A percentile compares a stretch with the other conserved stretches of the same genome.
phyloP scores from a whole-genome alignment of 2,797 vertebrate species.

The Dallia pectoralis region DNA sequence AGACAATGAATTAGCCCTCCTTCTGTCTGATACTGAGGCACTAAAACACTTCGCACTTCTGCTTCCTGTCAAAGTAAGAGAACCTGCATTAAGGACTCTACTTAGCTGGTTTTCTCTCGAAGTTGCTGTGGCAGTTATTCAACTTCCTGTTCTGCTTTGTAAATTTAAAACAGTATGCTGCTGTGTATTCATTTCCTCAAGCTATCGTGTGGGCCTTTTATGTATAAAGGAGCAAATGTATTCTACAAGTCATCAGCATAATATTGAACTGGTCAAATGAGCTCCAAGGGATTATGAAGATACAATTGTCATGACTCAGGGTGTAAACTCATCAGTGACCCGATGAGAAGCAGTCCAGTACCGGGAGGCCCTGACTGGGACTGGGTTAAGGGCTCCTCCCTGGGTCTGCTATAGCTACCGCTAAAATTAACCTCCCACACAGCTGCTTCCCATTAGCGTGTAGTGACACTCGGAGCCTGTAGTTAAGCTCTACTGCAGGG shows the following conservation, averaged over 20 bases:
- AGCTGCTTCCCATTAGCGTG: conserved; percentile 77
- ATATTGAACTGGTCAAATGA: no score
- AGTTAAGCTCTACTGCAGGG: conserved; percentile 38
- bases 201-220: neutral
- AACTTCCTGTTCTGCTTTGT: conserved; percentile 5
- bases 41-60: neutral
- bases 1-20: neutral
- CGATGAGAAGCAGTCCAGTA: neutral
- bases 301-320: no score
- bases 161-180: conserved; percentile 1
- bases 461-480: conserved; percentile 66
- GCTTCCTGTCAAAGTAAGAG: neutral
- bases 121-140: neutral
- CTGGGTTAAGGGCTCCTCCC: conserved; percentile 53
- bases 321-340: neutral
- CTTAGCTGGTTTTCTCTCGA: neutral
- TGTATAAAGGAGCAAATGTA: neutral
- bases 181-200: conserved; percentile 7
- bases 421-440: conserved; percentile 75
- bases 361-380: conserved; percentile 21
- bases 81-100: neutral
- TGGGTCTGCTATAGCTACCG: conserved; percentile 36
- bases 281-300: no score
- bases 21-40: neutral
- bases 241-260: no score